These are phyloP conservation scores for Etheostoma spectabile DNA, from an alignment of 2,113 vertebrate species.

Conservation along the genomic window DNA sequence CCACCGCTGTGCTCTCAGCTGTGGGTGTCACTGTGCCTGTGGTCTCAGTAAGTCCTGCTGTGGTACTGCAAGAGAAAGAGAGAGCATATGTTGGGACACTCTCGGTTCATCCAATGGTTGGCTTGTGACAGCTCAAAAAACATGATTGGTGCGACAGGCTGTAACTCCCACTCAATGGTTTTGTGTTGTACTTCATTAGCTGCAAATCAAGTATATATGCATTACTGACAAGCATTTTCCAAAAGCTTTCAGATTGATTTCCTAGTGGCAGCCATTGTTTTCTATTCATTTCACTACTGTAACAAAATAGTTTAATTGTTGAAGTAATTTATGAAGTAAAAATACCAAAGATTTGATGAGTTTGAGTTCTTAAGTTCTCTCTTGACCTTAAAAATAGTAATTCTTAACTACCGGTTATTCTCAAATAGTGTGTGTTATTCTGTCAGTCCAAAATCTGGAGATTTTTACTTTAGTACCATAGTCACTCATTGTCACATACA, in stretches of 20 bases:
- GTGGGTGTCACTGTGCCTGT: constrained; percentile 81
- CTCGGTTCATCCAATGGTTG: constrained; percentile 45
- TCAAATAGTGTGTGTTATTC: not conserved
- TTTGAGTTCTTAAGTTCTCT: not conserved
- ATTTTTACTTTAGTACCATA: not conserved
- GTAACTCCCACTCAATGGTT: constrained; percentile 14
- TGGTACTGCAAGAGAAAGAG: constrained; percentile 54
- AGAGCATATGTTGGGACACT: constrained; percentile 15
- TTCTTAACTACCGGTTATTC: not conserved
- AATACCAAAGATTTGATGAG: not conserved
- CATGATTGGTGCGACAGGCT: constrained; percentile 23
- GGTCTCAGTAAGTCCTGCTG: constrained; percentile 84
- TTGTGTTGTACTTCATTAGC: constrained; percentile 31
- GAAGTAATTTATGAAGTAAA: not conserved
- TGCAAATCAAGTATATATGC: constrained; percentile 20
- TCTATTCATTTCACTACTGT: not conserved
- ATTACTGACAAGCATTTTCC: constrained; percentile 33
- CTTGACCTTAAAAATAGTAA: not conserved
- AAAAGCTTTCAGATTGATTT: constrained; percentile 24
- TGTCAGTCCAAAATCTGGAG: not conserved
- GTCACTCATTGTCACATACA: not conserved
- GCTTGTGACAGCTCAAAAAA: constrained; percentile 18
- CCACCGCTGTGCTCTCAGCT: constrained; percentile 76
- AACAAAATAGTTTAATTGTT: not conserved
- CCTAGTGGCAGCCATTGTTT: not conserved